Base-by-base conservation (phyloP, 2,888 invertebrate species). In the Euphydryas editha region DNA sequence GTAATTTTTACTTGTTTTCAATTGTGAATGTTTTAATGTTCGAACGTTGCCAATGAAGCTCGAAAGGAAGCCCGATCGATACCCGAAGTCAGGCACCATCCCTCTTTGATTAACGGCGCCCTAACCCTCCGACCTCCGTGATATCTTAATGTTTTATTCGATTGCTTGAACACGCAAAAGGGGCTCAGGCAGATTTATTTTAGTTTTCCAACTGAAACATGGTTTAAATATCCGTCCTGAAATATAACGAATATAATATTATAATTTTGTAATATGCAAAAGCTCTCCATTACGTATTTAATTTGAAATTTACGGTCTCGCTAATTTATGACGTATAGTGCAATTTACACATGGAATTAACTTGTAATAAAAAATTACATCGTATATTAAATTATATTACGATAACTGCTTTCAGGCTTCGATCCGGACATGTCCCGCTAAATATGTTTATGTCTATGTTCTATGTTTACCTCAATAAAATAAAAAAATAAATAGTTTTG, bases 101-200 rank as follows among this genome's bases (percentile, higher is more conserved):
- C 66, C 70, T 65, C 62, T 70, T 68, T 70, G 70, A 72, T 68
- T 66, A 63, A 63, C 63, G 63, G 42, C 63, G 64, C 68, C 70
- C 65, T 54, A 59, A 62, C 61, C 65, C 61, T 62, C 63, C 58
- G 57, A 51, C 59, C 66, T 59, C 55, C 18, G 57, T 66, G 59
- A 69, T 69, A 69, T 69, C 69, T 69, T 69, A 69, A 69, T 69
- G 62, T 66, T 66, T 63, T 66, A 62, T 66, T 57, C 69, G 66
- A 66, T 69, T 59, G 62, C 69, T 59, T 57, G 69, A 69, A 66
- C 66, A 68, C 61, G 61, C 58, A 55, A 59, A 61, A 61, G 51
- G 61, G 65, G 58, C 61, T 30, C 20, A 42, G 65, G 54, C 54
- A 55, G 59, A 65, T 68, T 68, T 68, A 60, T 62, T 65, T 61